Conservation (phyloP, 2,113 vertebrate species). For the Gila orcuttii region DNA sequence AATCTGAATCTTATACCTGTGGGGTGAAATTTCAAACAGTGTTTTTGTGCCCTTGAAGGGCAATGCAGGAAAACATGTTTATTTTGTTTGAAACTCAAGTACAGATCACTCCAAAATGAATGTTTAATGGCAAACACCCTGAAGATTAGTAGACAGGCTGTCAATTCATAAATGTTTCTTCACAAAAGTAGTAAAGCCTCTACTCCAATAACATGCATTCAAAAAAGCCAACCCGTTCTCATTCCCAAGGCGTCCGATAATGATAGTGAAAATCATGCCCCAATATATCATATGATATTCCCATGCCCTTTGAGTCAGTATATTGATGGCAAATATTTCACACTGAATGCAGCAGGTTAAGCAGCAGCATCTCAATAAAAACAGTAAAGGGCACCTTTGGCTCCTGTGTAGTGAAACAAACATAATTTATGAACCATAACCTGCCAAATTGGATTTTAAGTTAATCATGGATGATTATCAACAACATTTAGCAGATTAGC, state of each 20-base stretch:
- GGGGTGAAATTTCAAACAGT: not conserved
- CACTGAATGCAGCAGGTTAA: not conserved
- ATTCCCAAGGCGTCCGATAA: not conserved
- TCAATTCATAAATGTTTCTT: not conserved
- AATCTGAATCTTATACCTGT: not conserved
- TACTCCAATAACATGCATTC: not conserved
- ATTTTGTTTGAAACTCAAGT: not conserved
- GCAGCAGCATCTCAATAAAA: not conserved
- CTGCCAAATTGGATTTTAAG: not conserved
- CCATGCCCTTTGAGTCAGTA: not conserved
- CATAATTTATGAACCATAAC: not conserved
- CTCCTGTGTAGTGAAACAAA: not conserved
- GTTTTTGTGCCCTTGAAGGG: not conserved
- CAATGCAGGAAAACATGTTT: not conserved
- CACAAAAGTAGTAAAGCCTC: not conserved
- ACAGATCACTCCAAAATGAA: not conserved
- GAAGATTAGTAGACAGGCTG: not conserved
- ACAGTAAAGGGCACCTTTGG: not conserved
- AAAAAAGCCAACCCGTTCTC: not conserved
- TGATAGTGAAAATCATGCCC: not conserved
- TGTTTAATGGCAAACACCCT: not conserved
- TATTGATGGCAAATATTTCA: not conserved
- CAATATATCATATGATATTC: not conserved
- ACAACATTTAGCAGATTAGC: not conserved
- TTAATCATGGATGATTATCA: not conserved